Evolutionary conservation across 2,113 vertebrate genomes (phyloP), one percentile per base, ranked within the genome.

Genomic region (Heterotis niloticus): DNA sequence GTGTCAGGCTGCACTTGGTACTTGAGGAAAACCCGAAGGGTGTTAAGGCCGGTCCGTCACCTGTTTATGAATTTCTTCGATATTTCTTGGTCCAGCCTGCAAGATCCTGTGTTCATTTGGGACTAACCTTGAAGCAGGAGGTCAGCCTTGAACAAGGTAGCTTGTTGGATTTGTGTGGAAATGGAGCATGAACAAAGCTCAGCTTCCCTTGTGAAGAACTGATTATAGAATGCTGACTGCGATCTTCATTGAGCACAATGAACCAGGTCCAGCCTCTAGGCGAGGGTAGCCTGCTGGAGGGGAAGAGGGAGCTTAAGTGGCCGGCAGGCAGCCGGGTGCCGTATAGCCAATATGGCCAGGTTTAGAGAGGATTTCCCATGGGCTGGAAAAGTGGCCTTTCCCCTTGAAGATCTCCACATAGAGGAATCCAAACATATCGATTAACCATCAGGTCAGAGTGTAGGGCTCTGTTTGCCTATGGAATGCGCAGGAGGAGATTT

Each of bases 271-370:
- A 29, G 24, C 44, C n/a, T 28, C 24, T n/a, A 29, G 51, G 68
- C 1, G 18, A 0, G 26, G n/a, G 66, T 24, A 51, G 13, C 10
- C n/a, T 23, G 34, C 2, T 34, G 24, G 18, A 57, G 60, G 24
- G 12, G 23, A 23, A 60, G 59, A 34, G 20, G 60, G 81, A 79
- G 81, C 81, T 88, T 84, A 82, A 12, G 84, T 82, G 82, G 83
- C 88, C 82, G 88, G 84, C 87, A 89, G 83, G 86, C 86, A 88
- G 84, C 76, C 82, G 81, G 77, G 87, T 87, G 84, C 86, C 84
- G 75, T 80, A 70, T 57, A 64, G 81, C 81, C 86, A 86, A 90
- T 89, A 80, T 84, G 62, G 81, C 75, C 76, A 84, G 83, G 26
- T 91, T 87, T 85, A 75, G 78, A 13, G 77, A 82, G 80, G 75